Conservation (phyloP, 2,888 invertebrate genomes). For the Eilema caniola region DNA sequence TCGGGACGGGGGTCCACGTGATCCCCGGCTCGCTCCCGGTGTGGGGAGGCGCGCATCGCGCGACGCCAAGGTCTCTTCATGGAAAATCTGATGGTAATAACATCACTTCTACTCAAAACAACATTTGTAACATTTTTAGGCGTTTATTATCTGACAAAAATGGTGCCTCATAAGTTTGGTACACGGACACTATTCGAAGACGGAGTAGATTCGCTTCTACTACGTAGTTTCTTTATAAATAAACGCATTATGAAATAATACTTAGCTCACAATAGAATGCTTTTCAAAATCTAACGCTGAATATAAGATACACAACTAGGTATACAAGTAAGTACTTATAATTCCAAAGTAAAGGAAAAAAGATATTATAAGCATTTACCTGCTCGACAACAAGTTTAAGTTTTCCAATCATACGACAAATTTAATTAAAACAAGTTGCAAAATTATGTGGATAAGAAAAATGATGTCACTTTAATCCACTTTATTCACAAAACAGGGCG, state of each 20-base stretch:
- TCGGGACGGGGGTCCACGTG: no score
- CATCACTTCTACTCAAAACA: not conserved
- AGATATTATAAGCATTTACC: not conserved
- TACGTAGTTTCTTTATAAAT: not conserved
- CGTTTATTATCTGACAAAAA: not conserved
- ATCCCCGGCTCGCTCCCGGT: no score
- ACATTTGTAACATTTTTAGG: not conserved
- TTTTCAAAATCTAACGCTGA: not conserved
- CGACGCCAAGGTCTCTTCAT: not conserved
- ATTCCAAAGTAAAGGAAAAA: not conserved
- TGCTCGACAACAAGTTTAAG: not conserved
- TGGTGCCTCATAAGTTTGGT: not conserved
- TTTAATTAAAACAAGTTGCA: constrained; percentile 12
- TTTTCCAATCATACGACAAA: not conserved
- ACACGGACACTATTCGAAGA: not conserved
- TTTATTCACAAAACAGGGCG: constrained; percentile 14
- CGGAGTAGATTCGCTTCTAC: not conserved
- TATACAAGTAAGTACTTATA: not conserved
- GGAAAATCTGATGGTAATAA: not conserved
- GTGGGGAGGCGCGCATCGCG: no score
- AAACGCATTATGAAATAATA: not conserved
- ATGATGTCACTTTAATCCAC: constrained; percentile 17
- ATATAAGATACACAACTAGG: not conserved
- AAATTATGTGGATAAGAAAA: constrained; percentile 20
- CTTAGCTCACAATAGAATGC: not conserved